A percentile compares a stretch with the other conserved stretches of the same genome.
These are phyloP conservation scores for Carlito syrichta DNA, from an alignment of 2,113 vertebrate genomes.

Conservation along the genomic window DNA sequence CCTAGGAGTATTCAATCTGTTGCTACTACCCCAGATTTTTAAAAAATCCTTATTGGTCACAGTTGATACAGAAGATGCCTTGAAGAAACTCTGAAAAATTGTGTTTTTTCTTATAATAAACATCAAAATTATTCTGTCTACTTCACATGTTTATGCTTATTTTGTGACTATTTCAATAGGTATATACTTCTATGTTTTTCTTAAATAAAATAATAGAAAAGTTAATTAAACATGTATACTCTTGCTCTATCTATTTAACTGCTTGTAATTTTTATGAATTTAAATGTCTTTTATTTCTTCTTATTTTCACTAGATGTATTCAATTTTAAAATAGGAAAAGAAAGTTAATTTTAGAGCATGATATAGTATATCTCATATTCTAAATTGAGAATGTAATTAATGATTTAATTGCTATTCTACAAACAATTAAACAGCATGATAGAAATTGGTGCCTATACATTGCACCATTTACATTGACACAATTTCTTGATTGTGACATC, in stretches of 20 bases:
- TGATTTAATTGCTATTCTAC: constrained; percentile 3
- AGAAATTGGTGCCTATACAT: neutral
- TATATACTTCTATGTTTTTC: neutral
- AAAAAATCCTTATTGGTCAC: neutral
- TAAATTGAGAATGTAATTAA: neutral
- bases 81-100: neutral
- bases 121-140: neutral
- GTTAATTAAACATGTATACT: neutral
- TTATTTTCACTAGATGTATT: neutral
- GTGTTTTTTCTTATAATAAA: neutral
- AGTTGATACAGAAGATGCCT: neutral
- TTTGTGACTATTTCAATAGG: neutral
- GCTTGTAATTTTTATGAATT: neutral
- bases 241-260: neutral
- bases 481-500: neutral
- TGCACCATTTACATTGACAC: neutral
- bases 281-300: neutral
- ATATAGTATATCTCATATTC: neutral
- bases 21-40: neutral
- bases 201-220: neutral
- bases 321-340: neutral
- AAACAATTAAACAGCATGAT: neutral
- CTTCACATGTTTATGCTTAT: neutral
- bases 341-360: neutral
- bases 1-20: neutral